Base-by-base conservation (phyloP, 2,113 vertebrate species). In the Baryphthengus martii region DNA sequence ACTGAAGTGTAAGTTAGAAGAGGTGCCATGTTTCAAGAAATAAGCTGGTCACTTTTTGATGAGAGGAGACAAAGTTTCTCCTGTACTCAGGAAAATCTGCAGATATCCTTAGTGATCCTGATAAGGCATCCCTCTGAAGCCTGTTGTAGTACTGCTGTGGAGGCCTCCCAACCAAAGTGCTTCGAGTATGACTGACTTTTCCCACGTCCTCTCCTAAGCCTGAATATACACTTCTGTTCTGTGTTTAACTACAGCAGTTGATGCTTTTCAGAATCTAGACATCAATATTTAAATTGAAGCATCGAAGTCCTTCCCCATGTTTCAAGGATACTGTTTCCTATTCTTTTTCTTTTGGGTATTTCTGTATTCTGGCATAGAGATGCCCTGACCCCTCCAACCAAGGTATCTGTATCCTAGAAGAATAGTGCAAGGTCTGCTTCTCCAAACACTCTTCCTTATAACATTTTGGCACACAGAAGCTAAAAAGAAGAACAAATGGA, bases 401-500 rank as follows among this genome's bases (percentile, higher is more conserved):
- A 49, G n/a, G 7, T 52, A 89, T 72, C 58, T 59, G 14, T 63
- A 23, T 44, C 16, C 8, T 73, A 19, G 39, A 66, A 68, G 11
- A 55, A n/a, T 45, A 42, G 45, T 71, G 15, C 25, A 83, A 55
- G 17, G 16, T 86, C 72, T 86, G 9, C 35, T 59, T 89, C 44
- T 73, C 0, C 0, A 47, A 78, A 42, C 3, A 26, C 6, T 39
- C 37, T 56, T 87, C 26, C 39, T 9, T 9, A 1, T 45, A 67
- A 35, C 25, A 39, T 24, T 63, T 58, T 31, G 52, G 7, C 29
- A 53, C 4, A 6, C 26, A 28, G 21, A 66, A 78, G 20, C 45
- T 53, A 73, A 13, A 68, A 47, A 29, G 4, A 26, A 31, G 31
- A 55, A 29, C 11, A 49, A 49, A 47, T 44, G 5, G 16, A 63